Evolutionary conservation across 1,140 invertebrate species (phyloP).

Genomic region (Ceratosolen solmsi): DNA sequence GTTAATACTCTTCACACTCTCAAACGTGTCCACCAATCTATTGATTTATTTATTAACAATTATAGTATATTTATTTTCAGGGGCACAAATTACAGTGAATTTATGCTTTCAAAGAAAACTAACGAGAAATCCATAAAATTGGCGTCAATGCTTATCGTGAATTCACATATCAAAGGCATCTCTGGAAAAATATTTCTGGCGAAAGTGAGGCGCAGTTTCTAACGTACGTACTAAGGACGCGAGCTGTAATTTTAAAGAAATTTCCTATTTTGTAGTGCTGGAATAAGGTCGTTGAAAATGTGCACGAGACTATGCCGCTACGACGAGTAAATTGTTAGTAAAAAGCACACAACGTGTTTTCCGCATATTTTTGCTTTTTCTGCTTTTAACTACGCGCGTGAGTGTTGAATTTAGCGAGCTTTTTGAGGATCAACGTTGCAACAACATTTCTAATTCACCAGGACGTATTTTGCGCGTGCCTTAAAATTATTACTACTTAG

Average conservation of each 20-base stretch:
- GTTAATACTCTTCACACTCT: not conserved
- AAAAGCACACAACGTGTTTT: not conserved
- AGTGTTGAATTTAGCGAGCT: not conserved
- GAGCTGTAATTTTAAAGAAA: conserved; percentile 35
- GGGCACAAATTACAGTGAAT: not conserved
- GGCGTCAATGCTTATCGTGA: conserved; percentile 12
- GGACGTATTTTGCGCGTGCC: too few relatives aligned
- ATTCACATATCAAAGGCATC: conserved; percentile 20
- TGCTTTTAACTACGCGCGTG: not conserved
- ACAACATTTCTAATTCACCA: too few relatives aligned
- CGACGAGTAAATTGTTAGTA: not conserved
- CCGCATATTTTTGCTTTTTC: not conserved
- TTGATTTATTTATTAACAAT: too few relatives aligned
- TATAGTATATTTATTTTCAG: too few relatives aligned
- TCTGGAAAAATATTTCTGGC: conserved; percentile 23
- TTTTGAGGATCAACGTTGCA: not conserved
- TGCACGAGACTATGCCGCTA: not conserved
- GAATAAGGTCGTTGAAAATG: conserved; percentile 27
- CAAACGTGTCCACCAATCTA: too few relatives aligned
- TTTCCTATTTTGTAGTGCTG: conserved; percentile 19
- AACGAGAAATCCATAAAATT: conserved; percentile 15
- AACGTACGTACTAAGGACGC: not conserved
- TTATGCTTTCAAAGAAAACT: not conserved
- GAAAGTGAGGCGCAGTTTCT: conserved; percentile 1
- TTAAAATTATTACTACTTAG: too few relatives aligned